Percentiles rank a stretch among this genome's conserved stretches.
These are phyloP conservation scores for Tiliqua scincoides DNA, from an alignment of 2,113 vertebrate genomes.

Conservation along the genomic window DNA sequence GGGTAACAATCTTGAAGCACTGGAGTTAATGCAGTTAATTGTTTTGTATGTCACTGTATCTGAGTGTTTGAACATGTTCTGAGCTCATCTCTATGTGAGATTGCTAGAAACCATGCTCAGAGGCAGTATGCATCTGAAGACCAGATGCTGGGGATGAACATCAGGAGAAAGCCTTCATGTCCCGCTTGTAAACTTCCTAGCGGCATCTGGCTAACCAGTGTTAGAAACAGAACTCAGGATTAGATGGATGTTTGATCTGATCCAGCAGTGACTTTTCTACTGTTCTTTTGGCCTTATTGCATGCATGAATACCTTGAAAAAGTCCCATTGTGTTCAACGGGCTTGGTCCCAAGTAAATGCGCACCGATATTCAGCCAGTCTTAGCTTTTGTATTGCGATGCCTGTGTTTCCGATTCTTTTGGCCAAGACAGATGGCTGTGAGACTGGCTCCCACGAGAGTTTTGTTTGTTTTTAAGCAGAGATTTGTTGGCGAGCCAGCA, in stretches of 20 bases:
- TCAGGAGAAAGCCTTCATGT: neutral
- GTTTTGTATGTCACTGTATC: too few relatives aligned
- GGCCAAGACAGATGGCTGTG: neutral
- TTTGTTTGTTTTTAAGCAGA: neutral
- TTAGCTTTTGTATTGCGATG: neutral
- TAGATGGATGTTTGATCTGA: neutral
- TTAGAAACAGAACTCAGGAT: neutral
- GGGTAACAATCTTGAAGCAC: too few relatives aligned
- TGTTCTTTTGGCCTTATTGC: neutral
- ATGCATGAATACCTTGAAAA: neutral
- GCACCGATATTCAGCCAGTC: neutral
- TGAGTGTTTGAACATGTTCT: too few relatives aligned
- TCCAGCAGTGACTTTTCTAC: neutral
- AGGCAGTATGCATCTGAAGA: neutral
- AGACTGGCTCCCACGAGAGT: neutral
- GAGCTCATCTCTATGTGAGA: neutral
- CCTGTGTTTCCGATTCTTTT: neutral
- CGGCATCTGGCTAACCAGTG: neutral
- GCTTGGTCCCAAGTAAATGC: neutral
- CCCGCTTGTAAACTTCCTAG: neutral
- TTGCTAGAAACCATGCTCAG: neutral
- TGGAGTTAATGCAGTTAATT: too few relatives aligned
- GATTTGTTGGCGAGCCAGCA: neutral
- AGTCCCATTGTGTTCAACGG: neutral
- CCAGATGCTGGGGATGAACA: neutral